These are phyloP conservation scores for Pelagia noctiluca DNA, from an alignment of 30 jellyfish, hydroid and myxozoan genomes.

Conservation along the genomic window DNA sequence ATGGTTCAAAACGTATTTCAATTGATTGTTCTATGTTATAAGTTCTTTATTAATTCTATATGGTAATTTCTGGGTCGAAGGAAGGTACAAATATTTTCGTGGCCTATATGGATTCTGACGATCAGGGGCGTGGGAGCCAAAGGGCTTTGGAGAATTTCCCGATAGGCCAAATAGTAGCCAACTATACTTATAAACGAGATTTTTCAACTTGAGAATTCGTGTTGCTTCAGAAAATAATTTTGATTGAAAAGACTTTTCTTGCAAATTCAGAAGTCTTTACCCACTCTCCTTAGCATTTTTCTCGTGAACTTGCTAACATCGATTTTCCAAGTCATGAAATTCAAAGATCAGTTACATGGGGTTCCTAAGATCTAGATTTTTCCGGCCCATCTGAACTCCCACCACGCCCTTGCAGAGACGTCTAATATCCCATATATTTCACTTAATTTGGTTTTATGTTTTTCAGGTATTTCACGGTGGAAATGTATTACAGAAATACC, in stretches of 20 bases:
- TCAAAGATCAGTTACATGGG: background rate
- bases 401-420: background rate
- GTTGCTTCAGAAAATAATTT: no score
- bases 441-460: background rate
- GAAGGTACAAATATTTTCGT: no score
- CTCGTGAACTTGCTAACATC: slow-evolving; percentile 1
- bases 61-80: background rate
- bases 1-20: background rate
- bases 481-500: slow-evolving; percentile 59
- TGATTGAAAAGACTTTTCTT: no score
- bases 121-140: no score
- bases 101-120: no score
- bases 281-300: background rate
- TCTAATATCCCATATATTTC: background rate
- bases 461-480: slow-evolving; percentile 50
- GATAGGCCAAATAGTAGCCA: no score
- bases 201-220: no score
- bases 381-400: background rate
- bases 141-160: no score
- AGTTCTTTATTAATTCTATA: background rate
- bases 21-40: background rate
- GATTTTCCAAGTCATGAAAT: no score
- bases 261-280: no score
- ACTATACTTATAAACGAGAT: no score
- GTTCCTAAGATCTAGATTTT: background rate